Percentiles rank a stretch among this genome's conserved stretches.
phyloP scores from a whole-genome alignment of 2,797 vertebrate species.

The Macropodus opercularis region DNA sequence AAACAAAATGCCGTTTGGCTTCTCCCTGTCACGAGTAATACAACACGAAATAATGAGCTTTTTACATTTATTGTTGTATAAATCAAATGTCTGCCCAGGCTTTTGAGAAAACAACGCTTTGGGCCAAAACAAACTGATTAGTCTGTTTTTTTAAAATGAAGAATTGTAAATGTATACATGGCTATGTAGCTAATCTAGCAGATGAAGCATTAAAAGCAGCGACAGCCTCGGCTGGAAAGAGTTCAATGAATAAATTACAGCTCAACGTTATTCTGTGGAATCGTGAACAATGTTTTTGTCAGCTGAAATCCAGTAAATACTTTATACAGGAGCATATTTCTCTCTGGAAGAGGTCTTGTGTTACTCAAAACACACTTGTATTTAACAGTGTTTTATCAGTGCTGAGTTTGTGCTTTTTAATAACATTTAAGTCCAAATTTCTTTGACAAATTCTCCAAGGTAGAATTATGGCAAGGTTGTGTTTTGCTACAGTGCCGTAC shows the following conservation, averaged over 20 bases:
- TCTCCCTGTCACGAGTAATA: not conserved
- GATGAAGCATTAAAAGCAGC: not conserved
- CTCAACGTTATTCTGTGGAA: not conserved
- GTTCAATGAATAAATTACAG: conserved; percentile 11
- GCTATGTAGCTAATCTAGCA: not conserved
- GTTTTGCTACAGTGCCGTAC: no score
- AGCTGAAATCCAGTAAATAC: not conserved
- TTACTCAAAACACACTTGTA: no score
- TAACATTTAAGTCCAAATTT: no score
- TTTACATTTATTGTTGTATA: not conserved
- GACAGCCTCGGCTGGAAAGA: no score
- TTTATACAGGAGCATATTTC: not conserved
- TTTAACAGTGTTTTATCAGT: no score
- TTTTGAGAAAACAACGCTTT: not conserved
- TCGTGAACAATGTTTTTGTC: conserved; percentile 6
- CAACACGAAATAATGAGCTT: not conserved
- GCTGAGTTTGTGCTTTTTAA: no score
- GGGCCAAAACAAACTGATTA: not conserved
- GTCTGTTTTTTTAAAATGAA: not conserved
- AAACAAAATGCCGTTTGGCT: not conserved
- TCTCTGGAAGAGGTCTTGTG: no score
- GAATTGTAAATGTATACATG: not conserved
- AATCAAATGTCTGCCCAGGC: not conserved
- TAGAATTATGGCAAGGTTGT: no score
- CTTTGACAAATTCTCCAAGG: no score